These are phyloP conservation scores for Ophioninae sp. DNA, from an alignment of 2,888 invertebrate genomes.

Conservation along the genomic window DNA sequence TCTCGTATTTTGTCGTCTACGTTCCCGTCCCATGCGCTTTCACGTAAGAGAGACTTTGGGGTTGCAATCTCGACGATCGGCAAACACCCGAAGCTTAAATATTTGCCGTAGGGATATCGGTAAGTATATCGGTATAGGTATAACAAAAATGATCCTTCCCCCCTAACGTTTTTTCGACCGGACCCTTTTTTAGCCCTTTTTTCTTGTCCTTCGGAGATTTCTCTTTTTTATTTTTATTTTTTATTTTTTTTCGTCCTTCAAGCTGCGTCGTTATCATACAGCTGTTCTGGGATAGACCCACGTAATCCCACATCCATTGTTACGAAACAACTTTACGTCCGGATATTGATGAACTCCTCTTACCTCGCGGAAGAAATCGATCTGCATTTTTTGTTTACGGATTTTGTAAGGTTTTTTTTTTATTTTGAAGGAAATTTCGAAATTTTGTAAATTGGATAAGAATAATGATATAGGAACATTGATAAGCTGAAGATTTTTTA, in stretches of 20 bases:
- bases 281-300: neutral
- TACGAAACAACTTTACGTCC: neutral
- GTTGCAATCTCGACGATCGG: constrained; percentile 64
- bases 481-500: no score
- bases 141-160: constrained; percentile 57
- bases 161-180: constrained; percentile 26
- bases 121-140: constrained; percentile 55
- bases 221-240: no score
- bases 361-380: no score
- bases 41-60: constrained; percentile 53
- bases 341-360: neutral
- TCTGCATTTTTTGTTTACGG: neutral
- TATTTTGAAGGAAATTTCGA: no score
- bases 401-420: no score
- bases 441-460: no score
- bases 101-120: constrained; percentile 64
- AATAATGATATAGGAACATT: no score
- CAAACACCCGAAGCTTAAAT: constrained; percentile 64
- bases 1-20: constrained; percentile 11
- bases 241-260: neutral
- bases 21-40: constrained; percentile 35
- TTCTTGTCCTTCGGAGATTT: no score
- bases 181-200: constrained; percentile 26
- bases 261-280: neutral
- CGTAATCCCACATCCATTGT: constrained; percentile 23